phyloP scores from a whole-genome alignment of 2,113 vertebrate genomes.

The Myrmecophaga tridactyla region DNA sequence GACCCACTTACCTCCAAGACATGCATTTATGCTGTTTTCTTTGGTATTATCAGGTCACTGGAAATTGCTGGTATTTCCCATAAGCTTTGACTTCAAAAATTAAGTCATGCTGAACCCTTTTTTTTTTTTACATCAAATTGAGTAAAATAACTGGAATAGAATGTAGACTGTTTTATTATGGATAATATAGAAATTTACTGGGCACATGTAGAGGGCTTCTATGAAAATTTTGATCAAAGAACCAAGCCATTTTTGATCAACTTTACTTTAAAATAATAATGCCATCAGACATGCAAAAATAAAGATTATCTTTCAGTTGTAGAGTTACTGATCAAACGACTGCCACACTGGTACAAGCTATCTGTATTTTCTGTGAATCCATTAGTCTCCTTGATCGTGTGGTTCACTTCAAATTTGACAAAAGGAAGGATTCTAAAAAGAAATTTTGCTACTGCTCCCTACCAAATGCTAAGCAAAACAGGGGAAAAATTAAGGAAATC shows the following conservation, averaged over 20 bases:
- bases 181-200: slow-evolving; percentile 42
- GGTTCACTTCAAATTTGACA: slow-evolving; percentile 37
- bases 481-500: slow-evolving; percentile 52
- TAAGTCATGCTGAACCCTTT: slow-evolving; percentile 56
- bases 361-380: not conserved
- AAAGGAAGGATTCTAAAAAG: slow-evolving; percentile 17
- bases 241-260: not conserved
- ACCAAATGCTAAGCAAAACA: not conserved
- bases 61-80: slow-evolving; percentile 62
- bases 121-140: not conserved
- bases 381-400: not conserved
- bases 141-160: not conserved
- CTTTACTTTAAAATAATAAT: slow-evolving; percentile 42
- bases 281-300: not conserved
- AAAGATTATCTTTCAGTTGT: not conserved
- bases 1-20: slow-evolving; percentile 80
- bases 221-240: slow-evolving; percentile 26
- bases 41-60: slow-evolving; percentile 71
- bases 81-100: slow-evolving; percentile 66
- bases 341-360: not conserved
- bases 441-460: not conserved
- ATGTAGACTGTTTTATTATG: slow-evolving; percentile 13
- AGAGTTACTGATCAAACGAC: slow-evolving; percentile 55
- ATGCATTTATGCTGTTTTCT: slow-evolving; percentile 66
- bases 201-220: not conserved